Evolutionary conservation across 64 coral and sea anemone species (phyloP), one percentile per base, ranked within the genome.

Genomic region (Actinia tenebrosa): DNA sequence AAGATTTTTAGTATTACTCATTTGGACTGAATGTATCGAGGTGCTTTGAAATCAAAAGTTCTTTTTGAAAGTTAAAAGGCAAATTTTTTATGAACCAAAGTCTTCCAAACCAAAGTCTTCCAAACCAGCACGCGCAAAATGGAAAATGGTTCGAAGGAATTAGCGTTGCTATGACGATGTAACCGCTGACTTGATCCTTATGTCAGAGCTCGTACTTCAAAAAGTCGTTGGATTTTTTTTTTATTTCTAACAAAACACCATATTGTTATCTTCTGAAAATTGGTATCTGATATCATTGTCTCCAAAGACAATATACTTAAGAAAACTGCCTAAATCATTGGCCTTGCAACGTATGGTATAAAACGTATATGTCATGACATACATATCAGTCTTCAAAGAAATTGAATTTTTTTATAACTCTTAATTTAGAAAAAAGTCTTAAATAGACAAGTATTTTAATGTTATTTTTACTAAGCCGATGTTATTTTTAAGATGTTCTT

Each of bases 1-100:
- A 16, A 96, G 88, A 60, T 91, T 85, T 18, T 93, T 96, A 27
- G 64, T 62, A 23, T 66, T 25, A 53, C 88, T 96, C 91, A 93
- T 96, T 58, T 23, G 10, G 45, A 15, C 13, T 75, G 25, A 15
- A 13, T 16, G 9, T 2, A 13, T 30, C 15, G 23, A 75, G 13
- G 11, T 27, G 69, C 56, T 75, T 30, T 26, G 25, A 75, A 75
- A 75, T 75, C 69, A 10, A 75, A 75, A 42, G 10, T 69, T 25
- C 3, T 25, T 15, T 15, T 42, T 75, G 10, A 75, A 42, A 75
- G 25, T 14, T 75, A 0, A 13, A 16, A 75, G 1, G 23, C 14
- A 75, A 11, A 30, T 43, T 42, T 43, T 14, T 30, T 27, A 23
- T 37, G 23, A 26, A 27, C 69, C 27, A 15, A 26, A 2, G 13